phyloP scores from a whole-genome alignment of 2,113 vertebrate genomes.

The Macroglossus sobrinus region DNA sequence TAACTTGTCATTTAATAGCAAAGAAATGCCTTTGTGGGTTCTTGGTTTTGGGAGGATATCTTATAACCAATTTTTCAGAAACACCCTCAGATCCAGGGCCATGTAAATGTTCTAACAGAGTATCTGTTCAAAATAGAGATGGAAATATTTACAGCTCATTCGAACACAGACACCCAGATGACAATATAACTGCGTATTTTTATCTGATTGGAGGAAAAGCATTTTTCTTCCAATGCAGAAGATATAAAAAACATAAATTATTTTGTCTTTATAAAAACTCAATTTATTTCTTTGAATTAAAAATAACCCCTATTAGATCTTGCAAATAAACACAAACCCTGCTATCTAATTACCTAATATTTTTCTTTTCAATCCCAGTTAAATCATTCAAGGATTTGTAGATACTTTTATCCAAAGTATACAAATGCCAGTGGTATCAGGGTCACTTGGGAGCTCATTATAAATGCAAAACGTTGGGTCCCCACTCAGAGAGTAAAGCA shows the following conservation, averaged over 20 bases:
- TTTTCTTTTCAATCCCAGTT: not conserved
- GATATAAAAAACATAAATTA: not conserved
- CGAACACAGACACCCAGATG: not conserved
- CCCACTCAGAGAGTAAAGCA: not conserved
- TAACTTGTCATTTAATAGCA: constrained; percentile 47
- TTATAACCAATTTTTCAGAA: not conserved
- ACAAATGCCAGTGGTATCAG: not conserved
- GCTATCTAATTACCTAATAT: not conserved
- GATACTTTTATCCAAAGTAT: not conserved
- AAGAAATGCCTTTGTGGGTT: constrained; percentile 24
- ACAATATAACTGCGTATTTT: not conserved
- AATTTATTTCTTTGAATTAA: not conserved
- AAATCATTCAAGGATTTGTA: not conserved
- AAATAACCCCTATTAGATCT: not conserved
- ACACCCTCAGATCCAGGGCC: not conserved
- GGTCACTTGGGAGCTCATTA: accelerated
- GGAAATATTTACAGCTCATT: not conserved
- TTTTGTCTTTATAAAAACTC: not conserved
- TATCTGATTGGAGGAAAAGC: not conserved
- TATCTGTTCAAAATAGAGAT: not conserved
- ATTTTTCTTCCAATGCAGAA: not conserved
- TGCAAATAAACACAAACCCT: not conserved
- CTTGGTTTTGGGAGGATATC: not conserved
- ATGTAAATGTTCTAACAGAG: not conserved
- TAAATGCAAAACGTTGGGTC: not conserved